Percentiles rank a stretch among this genome's conserved stretches.
Evolutionary conservation across 2,797 vertebrate genomes (phyloP).

Genomic region (Ptychobarbus kaznakovi): DNA sequence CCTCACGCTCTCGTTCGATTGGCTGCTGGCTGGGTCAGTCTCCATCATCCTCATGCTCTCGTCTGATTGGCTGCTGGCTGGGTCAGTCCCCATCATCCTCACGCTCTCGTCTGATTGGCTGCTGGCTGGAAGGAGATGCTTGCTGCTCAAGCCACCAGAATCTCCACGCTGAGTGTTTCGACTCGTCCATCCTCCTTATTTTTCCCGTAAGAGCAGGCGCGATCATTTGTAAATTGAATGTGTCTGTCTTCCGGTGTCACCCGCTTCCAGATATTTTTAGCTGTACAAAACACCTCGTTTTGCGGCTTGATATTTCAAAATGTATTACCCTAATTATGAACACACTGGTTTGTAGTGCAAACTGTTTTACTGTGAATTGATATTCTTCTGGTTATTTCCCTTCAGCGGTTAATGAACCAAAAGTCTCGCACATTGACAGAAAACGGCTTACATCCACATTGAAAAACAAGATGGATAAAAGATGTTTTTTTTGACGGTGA

Average conservation of each 20-base stretch:
- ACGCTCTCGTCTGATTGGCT: not conserved
- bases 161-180: not conserved
- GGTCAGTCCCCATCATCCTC: slow-evolving; percentile 20
- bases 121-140: not conserved
- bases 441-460: no score
- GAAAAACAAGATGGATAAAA: no score
- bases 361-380: not conserved
- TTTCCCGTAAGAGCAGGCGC: not conserved
- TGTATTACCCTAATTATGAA: not conserved
- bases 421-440: not conserved
- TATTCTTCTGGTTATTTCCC: not conserved
- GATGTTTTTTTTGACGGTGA: not conserved
- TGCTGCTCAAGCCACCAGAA: not conserved
- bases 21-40: slow-evolving; percentile 5
- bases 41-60: not conserved
- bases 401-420: not conserved
- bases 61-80: not conserved
- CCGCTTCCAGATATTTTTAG: not conserved
- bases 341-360: not conserved
- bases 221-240: not conserved
- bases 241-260: not conserved
- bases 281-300: not conserved
- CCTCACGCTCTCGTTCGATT: not conserved
- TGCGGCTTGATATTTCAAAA: not conserved
- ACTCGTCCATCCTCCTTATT: not conserved